Base-by-base conservation (phyloP, 2,113 vertebrate genomes). In the Ifrita kowaldi region DNA sequence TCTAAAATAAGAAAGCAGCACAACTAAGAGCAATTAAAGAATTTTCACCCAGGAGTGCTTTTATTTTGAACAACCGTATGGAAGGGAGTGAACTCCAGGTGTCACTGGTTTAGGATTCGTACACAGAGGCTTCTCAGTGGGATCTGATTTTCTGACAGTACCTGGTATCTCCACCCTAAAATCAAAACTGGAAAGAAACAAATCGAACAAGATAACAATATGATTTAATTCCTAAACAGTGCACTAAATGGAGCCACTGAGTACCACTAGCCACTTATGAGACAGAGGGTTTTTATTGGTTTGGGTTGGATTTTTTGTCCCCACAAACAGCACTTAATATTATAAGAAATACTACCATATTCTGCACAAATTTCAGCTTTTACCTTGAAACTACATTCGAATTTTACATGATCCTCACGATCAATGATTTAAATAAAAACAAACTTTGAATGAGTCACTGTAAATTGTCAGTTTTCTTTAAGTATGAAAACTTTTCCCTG, bases 201-300 rank as follows among this genome's bases (percentile, higher is more conserved):
- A 73, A 87, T 21, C 1, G 15, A 83, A 44, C 2, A 50, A 68
- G 30, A 4, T 1, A 79, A 59, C 2, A 18, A 46, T 4, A 65
- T 28, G 2, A 68, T 41, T 68, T 27, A 69, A 5, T 47, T 56
- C 14, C 33, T 46, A 39, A 77, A 50, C 22, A 59, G 21, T n/a
- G 13, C 12, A 47, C 49, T 78, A 24, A 35, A 74, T 47, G 17
- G 11, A 81, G 55, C 5, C 28, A 57, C 22, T 49, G 30, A 80
- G 8, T 32, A 85, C 28, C 39, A 46, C 2, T 26, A 71, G 10
- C 20, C 7, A 49, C 11, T 64, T 55, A 7, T 15, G 65, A 73
- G 10, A 50, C 4, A 13, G 10, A 77, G 50, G 16, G 3, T 0
- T 0, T 18, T 32, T 18, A 57, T 46, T 16, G 3, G 2, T 8